Evolutionary conservation across 2,888 invertebrate genomes (phyloP), one percentile per base, ranked within the genome.

Genomic region (Drosophila crucigera): DNA sequence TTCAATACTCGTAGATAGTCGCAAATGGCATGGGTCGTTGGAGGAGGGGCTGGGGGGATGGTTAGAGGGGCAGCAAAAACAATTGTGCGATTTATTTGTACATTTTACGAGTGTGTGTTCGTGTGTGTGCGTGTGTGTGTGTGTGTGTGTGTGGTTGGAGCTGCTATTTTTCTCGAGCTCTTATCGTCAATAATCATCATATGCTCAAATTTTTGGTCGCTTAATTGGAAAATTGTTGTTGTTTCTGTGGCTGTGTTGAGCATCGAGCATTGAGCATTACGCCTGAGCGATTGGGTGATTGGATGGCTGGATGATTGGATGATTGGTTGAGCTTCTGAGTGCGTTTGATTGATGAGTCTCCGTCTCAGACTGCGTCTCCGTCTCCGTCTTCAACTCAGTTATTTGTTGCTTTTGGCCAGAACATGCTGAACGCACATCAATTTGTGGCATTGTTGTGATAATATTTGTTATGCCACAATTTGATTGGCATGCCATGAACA

Each of bases 181-280:
- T 88, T 91, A 91, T 87, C 84, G 84, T 82, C 86, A 80, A 88
- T 91, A 89, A 90, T 89, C 91, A 91, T 91, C 90, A 92, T 90
- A 92, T 92, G 92, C 86, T 89, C 82, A 89, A 90, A 92, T 91
- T 92, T 91, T 91, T 87, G 88, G 88, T 91, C 89, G 87, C 84
- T 90, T 92, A 92, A 92, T 92, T 92, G 91, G 92, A 92, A 92
- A 92, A 92, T 92, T 92, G 91, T 92, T 92, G 91, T 85, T 92
- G 91, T 85, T 91, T 88, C 83, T 82, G 83, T 87, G 68, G 81
- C 64, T 68, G 55, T 47, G 65, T 28, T 14, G 47, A 25, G 47
- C 47, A 39, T 28, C n/a, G 55, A 54, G 22, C 19, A 60, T 72
- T 70, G 69, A 64, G 60, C 79, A 82, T 82, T 84, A 85, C 89